phyloP scores from a whole-genome alignment of 2,113 vertebrate genomes.

The Epinephelus fuscoguttatus region DNA sequence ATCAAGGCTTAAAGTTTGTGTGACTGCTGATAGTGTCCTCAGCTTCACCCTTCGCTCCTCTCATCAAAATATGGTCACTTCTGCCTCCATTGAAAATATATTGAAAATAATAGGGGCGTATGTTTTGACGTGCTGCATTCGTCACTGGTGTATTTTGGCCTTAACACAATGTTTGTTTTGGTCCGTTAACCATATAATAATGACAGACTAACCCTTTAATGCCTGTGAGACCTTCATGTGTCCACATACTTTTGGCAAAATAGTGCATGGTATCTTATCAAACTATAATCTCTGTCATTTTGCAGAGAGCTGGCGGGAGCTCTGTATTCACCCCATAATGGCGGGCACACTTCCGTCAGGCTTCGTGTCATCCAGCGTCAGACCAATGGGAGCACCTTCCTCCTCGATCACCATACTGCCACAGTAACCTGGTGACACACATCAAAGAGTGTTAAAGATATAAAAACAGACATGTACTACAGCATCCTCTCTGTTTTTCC shows the following conservation, averaged over 20 bases:
- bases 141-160: too few species aligned
- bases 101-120: too few species aligned
- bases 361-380: conserved; percentile 96
- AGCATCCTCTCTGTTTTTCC: too few species aligned
- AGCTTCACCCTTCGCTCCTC: too few species aligned
- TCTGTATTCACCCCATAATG: conserved; percentile 93
- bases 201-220: not conserved
- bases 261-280: not conserved
- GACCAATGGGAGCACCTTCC: conserved; percentile 91
- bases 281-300: not conserved
- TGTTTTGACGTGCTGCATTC: too few species aligned
- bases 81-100: too few species aligned
- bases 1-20: too few species aligned
- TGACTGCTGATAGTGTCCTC: too few species aligned
- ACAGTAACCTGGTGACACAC: conserved; percentile 88
- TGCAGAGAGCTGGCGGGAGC: not conserved
- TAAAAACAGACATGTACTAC: not conserved
- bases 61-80: too few species aligned
- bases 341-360: conserved; percentile 92
- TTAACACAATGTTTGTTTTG: too few species aligned
- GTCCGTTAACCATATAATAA: too few species aligned
- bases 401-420: conserved; percentile 97
- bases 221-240: not conserved
- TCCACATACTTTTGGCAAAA: not conserved
- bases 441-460: not conserved